A percentile compares a stretch with the other conserved stretches of the same genome.
These are phyloP conservation scores for Lepetodrilus schrolli DNA, from an alignment of 2,888 invertebrate genomes.

Conservation along the genomic window DNA sequence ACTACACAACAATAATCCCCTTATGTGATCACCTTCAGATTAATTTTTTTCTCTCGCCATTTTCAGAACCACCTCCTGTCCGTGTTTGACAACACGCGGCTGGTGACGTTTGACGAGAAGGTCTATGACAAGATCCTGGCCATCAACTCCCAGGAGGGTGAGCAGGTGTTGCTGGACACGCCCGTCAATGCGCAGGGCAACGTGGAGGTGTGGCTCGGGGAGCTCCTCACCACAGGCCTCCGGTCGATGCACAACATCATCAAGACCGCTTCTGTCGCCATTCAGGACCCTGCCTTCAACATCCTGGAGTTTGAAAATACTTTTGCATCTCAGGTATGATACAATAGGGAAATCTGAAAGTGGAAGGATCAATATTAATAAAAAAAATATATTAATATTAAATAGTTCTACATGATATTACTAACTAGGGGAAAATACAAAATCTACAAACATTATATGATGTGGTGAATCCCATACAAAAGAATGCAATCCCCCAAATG, in stretches of 20 bases:
- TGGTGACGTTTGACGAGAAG: constrained; percentile 93
- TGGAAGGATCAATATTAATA: too few relatives aligned
- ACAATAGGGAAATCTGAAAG: too few relatives aligned
- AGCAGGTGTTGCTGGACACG: constrained; percentile 85
- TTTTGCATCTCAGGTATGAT: constrained; percentile 94
- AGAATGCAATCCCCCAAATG: too few relatives aligned
- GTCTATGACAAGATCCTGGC: constrained; percentile 97
- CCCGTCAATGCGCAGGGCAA: constrained; percentile 81
- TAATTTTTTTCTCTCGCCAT: too few relatives aligned
- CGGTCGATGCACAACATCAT: constrained; percentile 93
- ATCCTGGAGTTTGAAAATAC: constrained; percentile 90
- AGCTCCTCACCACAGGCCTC: constrained; percentile 89
- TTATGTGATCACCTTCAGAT: too few relatives aligned
- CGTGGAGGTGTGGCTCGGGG: constrained; percentile 96
- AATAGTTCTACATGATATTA: too few relatives aligned
- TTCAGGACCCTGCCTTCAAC: constrained; percentile 91
- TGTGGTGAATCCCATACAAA: too few relatives aligned
- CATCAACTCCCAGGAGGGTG: constrained; percentile 94
- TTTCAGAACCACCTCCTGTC: constrained; percentile 91
- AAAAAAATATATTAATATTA: too few relatives aligned
- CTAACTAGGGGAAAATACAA: too few relatives aligned
- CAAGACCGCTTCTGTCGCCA: constrained; percentile 85
- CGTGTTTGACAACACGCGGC: constrained; percentile 95
- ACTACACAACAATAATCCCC: too few relatives aligned
- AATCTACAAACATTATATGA: too few relatives aligned